phyloP scores from a whole-genome alignment of 2,888 invertebrate genomes.

The Mythimna ferrago region DNA sequence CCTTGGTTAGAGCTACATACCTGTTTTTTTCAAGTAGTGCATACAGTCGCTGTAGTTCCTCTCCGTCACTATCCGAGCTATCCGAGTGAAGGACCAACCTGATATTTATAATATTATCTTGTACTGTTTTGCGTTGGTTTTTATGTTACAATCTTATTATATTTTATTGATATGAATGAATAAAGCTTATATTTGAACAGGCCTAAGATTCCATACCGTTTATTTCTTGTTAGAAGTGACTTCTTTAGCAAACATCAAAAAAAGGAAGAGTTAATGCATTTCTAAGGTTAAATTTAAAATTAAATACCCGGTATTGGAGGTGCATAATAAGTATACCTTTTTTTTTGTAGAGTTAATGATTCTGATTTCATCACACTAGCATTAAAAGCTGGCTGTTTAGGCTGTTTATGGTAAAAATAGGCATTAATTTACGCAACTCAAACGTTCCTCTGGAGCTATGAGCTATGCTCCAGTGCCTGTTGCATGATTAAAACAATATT shows the following conservation, averaged over 20 bases:
- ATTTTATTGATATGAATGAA: not conserved
- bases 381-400: too few species aligned
- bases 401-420: too few species aligned
- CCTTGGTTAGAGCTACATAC: slow-evolving; percentile 33
- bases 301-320: not conserved
- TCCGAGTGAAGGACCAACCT: slow-evolving; percentile 50
- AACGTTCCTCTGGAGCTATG: not conserved
- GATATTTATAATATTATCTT: slow-evolving; percentile 53
- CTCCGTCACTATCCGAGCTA: slow-evolving; percentile 52
- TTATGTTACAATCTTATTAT: slow-evolving; percentile 14
- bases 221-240: not conserved
- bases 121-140: slow-evolving; percentile 16
- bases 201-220: slow-evolving; percentile 14
- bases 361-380: not conserved
- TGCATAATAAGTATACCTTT: not conserved
- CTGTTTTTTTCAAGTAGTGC: slow-evolving; percentile 39
- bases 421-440: not conserved
- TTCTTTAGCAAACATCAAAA: not conserved
- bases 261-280: not conserved
- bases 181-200: slow-evolving; percentile 49
- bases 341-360: not conserved
- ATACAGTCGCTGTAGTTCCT: slow-evolving; percentile 52
- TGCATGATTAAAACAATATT: not conserved
- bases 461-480: not conserved
- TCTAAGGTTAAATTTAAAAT: not conserved